Conservation (phyloP, 2,797 vertebrate genomes). For the Hapalemur alaotrensis region DNA sequence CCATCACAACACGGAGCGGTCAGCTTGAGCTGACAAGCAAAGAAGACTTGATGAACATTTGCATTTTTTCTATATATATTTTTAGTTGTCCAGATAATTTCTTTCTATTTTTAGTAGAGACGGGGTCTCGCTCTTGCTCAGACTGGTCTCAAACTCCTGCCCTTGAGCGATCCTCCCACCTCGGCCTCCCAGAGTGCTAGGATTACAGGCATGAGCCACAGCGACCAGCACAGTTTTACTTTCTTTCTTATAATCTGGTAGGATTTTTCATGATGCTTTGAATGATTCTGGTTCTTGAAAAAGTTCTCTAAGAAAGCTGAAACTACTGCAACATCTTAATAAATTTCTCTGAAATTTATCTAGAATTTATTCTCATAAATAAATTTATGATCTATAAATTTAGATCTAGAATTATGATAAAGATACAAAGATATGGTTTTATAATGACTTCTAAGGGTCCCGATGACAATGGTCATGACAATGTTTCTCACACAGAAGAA, state of each 20-base stretch:
- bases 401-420: not conserved
- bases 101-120: too few species aligned
- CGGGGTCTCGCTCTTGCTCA: too few species aligned
- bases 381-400: too few species aligned
- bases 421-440: not conserved
- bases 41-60: too few species aligned
- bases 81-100: too few species aligned
- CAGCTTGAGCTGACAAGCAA: too few species aligned
- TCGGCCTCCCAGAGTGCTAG: too few species aligned
- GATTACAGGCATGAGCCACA: too few species aligned
- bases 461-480: not conserved
- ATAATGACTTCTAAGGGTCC: not conserved
- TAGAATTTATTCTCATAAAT: not conserved
- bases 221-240: not conserved
- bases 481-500: not conserved
- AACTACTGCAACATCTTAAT: not conserved
- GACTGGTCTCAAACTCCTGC: too few species aligned
- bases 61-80: too few species aligned
- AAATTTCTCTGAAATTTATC: not conserved
- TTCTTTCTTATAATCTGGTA: constrained; percentile 29
- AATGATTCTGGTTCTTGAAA: not conserved
- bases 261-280: not conserved
- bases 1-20: too few species aligned
- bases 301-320: not conserved
- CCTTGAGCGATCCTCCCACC: too few species aligned